Conservation (phyloP, 1,140 invertebrate genomes). For the Branchinecta lindahli region DNA sequence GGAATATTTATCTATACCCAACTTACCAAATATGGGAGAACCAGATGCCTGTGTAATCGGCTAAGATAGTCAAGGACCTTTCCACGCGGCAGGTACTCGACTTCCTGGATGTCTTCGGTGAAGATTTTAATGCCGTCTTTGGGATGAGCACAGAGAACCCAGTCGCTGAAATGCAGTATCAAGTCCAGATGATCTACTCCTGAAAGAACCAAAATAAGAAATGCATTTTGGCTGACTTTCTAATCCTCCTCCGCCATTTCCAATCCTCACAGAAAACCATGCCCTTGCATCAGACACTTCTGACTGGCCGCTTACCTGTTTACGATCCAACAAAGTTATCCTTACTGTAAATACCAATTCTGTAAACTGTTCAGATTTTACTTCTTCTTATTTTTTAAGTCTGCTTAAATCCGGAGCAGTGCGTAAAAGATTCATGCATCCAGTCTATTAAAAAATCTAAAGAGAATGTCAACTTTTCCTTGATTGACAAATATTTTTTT, state of each 20-base stretch:
- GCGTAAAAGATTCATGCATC: too few species aligned
- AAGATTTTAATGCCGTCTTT: constrained; percentile 87
- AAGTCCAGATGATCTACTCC: constrained; percentile 67
- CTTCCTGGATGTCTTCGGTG: constrained; percentile 75
- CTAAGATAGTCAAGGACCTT: constrained; percentile 76
- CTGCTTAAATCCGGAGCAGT: too few species aligned
- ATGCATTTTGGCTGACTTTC: not conserved
- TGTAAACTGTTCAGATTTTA: too few species aligned
- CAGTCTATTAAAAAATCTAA: too few species aligned
- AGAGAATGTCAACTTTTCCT: too few species aligned
- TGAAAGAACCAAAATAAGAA: constrained; percentile 29
- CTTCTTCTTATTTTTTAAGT: too few species aligned
- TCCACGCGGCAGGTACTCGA: constrained; percentile 70
- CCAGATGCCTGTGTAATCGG: constrained; percentile 56
- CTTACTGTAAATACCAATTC: too few species aligned
- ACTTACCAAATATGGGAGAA: constrained; percentile 68
- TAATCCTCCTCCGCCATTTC: not conserved
- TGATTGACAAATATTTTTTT: too few species aligned
- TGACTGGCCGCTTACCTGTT: too few species aligned
- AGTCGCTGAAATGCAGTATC: constrained; percentile 87
- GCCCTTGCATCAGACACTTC: not conserved
- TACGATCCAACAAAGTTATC: too few species aligned
- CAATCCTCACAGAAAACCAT: constrained; percentile 11
- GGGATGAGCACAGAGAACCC: constrained; percentile 70
- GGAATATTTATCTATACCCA: too few species aligned